Conservation (phyloP, 2,888 invertebrate species). For the Amiota minor region DNA sequence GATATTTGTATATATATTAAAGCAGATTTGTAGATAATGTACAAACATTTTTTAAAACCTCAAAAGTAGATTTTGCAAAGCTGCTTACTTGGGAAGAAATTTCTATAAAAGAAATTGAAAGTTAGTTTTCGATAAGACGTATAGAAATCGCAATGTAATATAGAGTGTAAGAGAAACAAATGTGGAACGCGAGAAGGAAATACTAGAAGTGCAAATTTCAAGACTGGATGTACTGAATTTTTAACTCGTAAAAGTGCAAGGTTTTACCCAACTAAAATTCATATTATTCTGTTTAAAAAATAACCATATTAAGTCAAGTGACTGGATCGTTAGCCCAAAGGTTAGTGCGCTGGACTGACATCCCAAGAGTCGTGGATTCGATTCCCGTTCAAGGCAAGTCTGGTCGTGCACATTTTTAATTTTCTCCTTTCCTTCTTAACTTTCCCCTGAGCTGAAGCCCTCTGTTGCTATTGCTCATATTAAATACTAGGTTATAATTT, state of each 20-base stretch:
- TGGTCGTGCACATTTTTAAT: too few species aligned
- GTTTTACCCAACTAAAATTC: neutral
- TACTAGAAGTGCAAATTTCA: conserved; percentile 8
- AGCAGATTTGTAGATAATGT: neutral
- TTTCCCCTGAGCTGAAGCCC: too few species aligned
- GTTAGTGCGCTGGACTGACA: too few species aligned
- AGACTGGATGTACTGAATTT: conserved; percentile 18
- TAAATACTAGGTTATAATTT: too few species aligned
- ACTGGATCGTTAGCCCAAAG: too few species aligned
- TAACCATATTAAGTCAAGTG: neutral
- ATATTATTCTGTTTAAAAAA: neutral
- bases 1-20: conserved; percentile 1
- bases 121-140: neutral
- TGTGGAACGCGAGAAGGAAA: neutral
- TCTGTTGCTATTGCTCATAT: too few species aligned
- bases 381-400: too few species aligned
- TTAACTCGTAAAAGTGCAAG: conserved; percentile 22
- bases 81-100: conserved; percentile 4
- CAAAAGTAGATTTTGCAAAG: conserved; percentile 5
- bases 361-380: too few species aligned
- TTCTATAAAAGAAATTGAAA: conserved; percentile 19
- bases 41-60: neutral
- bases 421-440: too few species aligned
- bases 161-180: too few species aligned
- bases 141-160: too few species aligned